Base-by-base conservation (phyloP, 2,113 vertebrate species). In the Phainopepla nitens region DNA sequence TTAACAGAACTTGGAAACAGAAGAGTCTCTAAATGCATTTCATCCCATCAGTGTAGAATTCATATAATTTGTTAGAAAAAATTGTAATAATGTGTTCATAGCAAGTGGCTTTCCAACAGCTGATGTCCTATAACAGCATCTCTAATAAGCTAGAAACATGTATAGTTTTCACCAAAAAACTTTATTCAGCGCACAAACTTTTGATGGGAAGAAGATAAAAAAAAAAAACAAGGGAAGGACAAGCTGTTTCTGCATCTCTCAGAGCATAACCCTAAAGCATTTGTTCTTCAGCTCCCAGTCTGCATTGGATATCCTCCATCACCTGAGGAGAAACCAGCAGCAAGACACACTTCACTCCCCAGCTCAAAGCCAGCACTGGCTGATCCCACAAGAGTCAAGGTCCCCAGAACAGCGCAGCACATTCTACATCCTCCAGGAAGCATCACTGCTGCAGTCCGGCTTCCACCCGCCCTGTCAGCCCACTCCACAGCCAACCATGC, bases 401-500 rank as follows among this genome's bases (percentile, higher is more conserved):
- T n/a, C 87, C 44, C 2, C 1, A 45, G 39, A 77, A 41, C 7
- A 85, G 44, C 11, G 5, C 2, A 4, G 61, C 50, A 62, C 41
- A 31, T 36, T 28, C 62, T 6, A 47, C 50, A 42, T 24, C n/a
- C 44, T n/a, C 11, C 62, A 42, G 69, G 53, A 57, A 2, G 5
- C 35, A 3, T 1, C 35, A 3, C 31, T 42, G 44, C 57, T 76
- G 57, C 57, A 39, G 9, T 39, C 39, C 12, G 39, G 39, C 9
- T 39, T 39, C 39, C 39, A 39, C 39, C 39, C 39, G 12, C 39
- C 9, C 39, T 39, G 39, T 39, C 39, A 39, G 39, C 47, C 41
- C 3, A 1, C 9, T 6, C 36, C 5, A 1, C n/a, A 54, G 35
- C 58, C 78, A 4, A 4, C 4, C 19, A 11, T 1, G 41, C 61